Evolutionary conservation across 2,797 vertebrate species (phyloP), one percentile per base, ranked within the genome.

Genomic region (Anniella stebbinsi): DNA sequence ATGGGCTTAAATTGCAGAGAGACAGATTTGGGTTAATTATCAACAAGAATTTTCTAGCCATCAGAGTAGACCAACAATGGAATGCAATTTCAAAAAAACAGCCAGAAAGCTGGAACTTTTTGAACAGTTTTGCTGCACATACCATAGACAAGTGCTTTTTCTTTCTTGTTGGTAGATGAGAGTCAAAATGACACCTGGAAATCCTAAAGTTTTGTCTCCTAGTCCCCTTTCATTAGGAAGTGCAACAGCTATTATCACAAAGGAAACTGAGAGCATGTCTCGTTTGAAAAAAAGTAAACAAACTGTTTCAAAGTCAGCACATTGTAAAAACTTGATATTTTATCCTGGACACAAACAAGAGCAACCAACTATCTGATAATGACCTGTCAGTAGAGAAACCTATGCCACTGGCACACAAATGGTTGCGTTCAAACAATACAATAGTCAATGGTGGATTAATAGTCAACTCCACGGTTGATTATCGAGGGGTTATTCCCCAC

Each of bases 181-280:
- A 72, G 48, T 36, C 21, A 54, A 72, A 51, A 72, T 45, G 13
- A 54, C 33, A 4, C n/a, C 33, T 66, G 80, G 2, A 45, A 36
- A 72, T 85, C 69, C 18, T 72, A 54, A 25, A 23, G 33, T 72
- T 73, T 73, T 57, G 48, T 67, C 85, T 88, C 60, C 72, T 73
- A 36, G 48, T 67, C 85, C 87, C 57, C 72, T 78, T 77, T 91
- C 87, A 77, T 77, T 2, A 80, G n/a, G 67, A 69, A 94, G 36
- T 63, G 90, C 57, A 87, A 84, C 73, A 70, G 25, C 17, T 38
- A 45, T 36, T 45, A 85, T 57, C 69, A 73, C 69, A 70, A 69
- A 80, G 80, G 1, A n/a, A 15, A 12, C 2, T 8, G 18, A 30
- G 7, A 90, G 18, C 30, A 63, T 1, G 60, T 63, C 91, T 89